A percentile compares a stretch with the other conserved stretches of the same genome.
Conservation (phyloP, 1,140 invertebrate species). For the Kradibia gibbosae region DNA sequence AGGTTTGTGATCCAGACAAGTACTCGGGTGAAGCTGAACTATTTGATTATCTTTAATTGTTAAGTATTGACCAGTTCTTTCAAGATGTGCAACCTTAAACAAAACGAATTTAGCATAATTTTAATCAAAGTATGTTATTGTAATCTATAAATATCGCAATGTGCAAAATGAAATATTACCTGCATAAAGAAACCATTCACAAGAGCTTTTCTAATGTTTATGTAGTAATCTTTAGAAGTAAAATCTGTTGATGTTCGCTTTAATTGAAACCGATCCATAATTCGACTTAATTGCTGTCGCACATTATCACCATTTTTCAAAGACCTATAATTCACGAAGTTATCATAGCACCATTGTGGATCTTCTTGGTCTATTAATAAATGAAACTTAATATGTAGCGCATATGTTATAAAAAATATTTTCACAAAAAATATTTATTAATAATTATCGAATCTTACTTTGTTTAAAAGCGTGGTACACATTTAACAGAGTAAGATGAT, state of each 20-base stretch:
- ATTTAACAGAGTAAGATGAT: slow-evolving; percentile 96
- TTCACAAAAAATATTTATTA: neutral
- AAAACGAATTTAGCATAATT: slow-evolving; percentile 41
- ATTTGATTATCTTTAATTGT: slow-evolving; percentile 99
- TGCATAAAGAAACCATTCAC: slow-evolving; percentile 99
- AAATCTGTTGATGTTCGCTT: slow-evolving; percentile 98
- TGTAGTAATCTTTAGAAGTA: slow-evolving; percentile 98
- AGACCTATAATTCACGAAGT: slow-evolving; percentile 99
- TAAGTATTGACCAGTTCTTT: slow-evolving; percentile 96
- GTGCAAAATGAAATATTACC: slow-evolving; percentile 73
- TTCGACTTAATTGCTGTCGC: slow-evolving; percentile 85
- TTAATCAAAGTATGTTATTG: neutral
- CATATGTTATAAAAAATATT: too few relatives aligned
- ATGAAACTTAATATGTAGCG: slow-evolving; percentile 12
- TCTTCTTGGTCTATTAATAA: slow-evolving; percentile 82
- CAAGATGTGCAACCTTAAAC: slow-evolving; percentile 91
- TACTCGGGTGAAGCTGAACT: slow-evolving; percentile 98
- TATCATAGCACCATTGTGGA: slow-evolving; percentile 99
- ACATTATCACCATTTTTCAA: slow-evolving; percentile 95
- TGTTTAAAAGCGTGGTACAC: slow-evolving; percentile 99
- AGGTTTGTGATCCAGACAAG: slow-evolving; percentile 98
- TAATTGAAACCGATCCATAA: slow-evolving; percentile 95
- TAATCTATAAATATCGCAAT: neutral
- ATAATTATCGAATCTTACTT: slow-evolving; percentile 81
- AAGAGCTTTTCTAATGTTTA: slow-evolving; percentile 98